Percentiles rank a stretch among this genome's conserved stretches.
These are phyloP conservation scores for Arnoldichthys spilopterus DNA, from an alignment of 2,797 vertebrate species.

Conservation along the genomic window DNA sequence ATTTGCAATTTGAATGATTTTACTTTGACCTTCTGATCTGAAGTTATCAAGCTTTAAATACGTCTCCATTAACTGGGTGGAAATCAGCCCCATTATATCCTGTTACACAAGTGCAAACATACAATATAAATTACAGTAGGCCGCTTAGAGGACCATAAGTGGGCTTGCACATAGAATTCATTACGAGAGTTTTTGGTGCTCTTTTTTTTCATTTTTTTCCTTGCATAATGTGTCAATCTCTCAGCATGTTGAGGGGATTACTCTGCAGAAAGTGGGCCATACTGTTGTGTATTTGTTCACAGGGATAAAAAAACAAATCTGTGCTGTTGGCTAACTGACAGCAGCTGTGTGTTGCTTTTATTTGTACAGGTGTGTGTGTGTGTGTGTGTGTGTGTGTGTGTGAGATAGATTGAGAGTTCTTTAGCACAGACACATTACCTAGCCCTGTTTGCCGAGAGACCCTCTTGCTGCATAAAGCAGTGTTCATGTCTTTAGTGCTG, in stretches of 20 bases:
- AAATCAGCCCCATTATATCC: too few relatives aligned
- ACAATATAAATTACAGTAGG: background rate
- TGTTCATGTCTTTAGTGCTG: background rate
- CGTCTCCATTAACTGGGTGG: too few relatives aligned
- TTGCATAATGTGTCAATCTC: background rate
- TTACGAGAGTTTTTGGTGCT: background rate
- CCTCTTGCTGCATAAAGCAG: background rate
- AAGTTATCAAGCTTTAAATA: too few relatives aligned
- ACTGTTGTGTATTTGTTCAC: background rate
- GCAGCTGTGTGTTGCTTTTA: slow-evolving; percentile 1
- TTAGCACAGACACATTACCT: background rate
- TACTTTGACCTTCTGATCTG: too few relatives aligned
- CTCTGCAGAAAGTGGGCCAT: background rate
- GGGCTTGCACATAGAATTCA: background rate
- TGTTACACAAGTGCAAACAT: background rate
- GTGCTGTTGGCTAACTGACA: background rate
- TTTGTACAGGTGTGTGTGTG: background rate
- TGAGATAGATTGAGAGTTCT: background rate
- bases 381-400: background rate
- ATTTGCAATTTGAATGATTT: too few relatives aligned
- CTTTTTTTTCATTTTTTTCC: background rate
- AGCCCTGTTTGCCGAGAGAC: background rate
- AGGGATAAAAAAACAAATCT: background rate
- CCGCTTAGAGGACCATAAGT: background rate
- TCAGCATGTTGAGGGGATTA: background rate